Percentiles rank a stretch among this genome's conserved stretches.
phyloP scores from a whole-genome alignment of 2,797 vertebrate genomes.

The Neostethus bicornis region DNA sequence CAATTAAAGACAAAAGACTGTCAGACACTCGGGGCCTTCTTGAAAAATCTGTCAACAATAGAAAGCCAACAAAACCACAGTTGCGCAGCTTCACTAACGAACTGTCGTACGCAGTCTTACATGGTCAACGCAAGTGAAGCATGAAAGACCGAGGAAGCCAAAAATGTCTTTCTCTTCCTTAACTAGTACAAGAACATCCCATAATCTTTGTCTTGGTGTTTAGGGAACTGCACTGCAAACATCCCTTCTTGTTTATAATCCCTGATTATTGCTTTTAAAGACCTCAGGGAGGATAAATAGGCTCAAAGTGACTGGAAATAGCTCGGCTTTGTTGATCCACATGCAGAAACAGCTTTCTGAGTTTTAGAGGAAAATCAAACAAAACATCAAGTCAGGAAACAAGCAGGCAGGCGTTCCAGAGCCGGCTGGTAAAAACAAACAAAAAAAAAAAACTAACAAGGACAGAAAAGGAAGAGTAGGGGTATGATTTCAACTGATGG shows the following conservation, averaged over 20 bases:
- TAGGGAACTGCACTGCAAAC: neutral
- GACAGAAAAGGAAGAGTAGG: neutral
- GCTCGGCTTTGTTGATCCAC: neutral
- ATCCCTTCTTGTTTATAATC: too few relatives aligned
- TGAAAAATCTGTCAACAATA: conserved; percentile 14
- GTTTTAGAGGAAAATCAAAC: too few relatives aligned
- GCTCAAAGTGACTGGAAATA: neutral
- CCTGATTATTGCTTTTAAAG: too few relatives aligned
- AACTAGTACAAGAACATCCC: neutral
- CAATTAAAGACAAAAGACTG: conserved; percentile 43
- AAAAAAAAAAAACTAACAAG: neutral
- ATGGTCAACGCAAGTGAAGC: neutral
- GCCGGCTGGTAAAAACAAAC: neutral
- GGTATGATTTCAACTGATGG: too few relatives aligned
- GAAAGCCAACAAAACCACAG: conserved; percentile 6
- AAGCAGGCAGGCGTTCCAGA: too few relatives aligned
- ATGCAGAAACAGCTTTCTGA: neutral
- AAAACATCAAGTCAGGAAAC: too few relatives aligned
- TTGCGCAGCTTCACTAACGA: conserved; percentile 5
- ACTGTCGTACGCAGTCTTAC: neutral
- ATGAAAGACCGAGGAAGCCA: neutral
- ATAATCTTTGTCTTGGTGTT: neutral
- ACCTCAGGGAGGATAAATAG: neutral
- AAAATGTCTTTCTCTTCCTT: too few relatives aligned
- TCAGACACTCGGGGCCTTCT: conserved; percentile 6